A percentile compares a stretch with the other conserved stretches of the same genome.
Conservation (phyloP, 2,888 invertebrate species). For the Xiphydria camelus region DNA sequence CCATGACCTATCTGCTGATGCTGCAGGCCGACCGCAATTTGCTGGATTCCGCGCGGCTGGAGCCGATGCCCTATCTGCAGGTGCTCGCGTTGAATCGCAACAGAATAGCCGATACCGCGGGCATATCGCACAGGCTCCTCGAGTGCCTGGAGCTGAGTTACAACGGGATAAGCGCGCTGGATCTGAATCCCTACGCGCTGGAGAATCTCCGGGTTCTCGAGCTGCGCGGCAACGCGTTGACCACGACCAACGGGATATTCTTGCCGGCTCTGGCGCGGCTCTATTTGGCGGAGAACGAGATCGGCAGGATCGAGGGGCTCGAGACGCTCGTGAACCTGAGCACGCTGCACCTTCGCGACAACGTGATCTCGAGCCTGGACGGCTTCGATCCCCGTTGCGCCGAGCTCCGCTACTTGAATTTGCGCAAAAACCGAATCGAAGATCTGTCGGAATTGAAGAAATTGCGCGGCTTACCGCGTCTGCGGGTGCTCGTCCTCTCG, state of each 20-base stretch:
- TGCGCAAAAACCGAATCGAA: constrained; percentile 62
- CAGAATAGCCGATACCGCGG: constrained; percentile 59
- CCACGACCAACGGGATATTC: constrained; percentile 58
- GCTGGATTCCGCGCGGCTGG: constrained; percentile 59
- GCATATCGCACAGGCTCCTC: constrained; percentile 62
- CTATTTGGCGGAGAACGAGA: constrained; percentile 76
- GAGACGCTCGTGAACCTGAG: constrained; percentile 65
- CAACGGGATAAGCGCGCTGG: constrained; percentile 54
- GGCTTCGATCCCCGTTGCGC: constrained; percentile 58
- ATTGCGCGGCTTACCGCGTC: constrained; percentile 57
- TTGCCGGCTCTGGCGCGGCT: constrained; percentile 68
- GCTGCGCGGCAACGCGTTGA: constrained; percentile 60
- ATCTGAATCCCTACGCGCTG: constrained; percentile 38
- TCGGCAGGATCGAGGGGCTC: constrained; percentile 66
- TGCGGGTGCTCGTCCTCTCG: constrained; percentile 61
- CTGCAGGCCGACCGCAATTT: constrained; percentile 65
- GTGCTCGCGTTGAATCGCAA: constrained; percentile 64
- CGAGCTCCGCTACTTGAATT: constrained; percentile 63
- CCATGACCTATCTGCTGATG: constrained; percentile 62
- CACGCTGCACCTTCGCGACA: constrained; percentile 74
- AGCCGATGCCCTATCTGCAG: constrained; percentile 64
- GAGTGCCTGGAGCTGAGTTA: constrained; percentile 63
- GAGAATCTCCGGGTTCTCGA: constrained; percentile 61
- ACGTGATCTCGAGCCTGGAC: constrained; percentile 63
- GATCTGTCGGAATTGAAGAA: constrained; percentile 63